Evolutionary conservation across 2,797 vertebrate genomes (phyloP).

Genomic region (Tachyglossus aculeatus): DNA sequence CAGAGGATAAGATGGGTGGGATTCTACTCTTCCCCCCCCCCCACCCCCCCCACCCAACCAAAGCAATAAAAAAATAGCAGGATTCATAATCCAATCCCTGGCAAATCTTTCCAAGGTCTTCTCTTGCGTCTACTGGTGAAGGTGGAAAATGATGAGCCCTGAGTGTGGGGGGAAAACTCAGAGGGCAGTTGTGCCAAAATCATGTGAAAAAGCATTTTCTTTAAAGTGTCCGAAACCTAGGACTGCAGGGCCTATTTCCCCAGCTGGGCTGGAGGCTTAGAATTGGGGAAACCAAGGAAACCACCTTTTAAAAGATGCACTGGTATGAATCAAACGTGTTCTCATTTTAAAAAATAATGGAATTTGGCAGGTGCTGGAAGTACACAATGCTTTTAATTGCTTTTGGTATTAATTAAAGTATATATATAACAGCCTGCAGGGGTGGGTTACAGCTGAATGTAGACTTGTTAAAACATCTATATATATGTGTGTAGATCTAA

Average conservation of each 20-base stretch:
- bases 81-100: no score
- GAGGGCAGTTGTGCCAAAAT: not conserved
- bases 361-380: constrained; percentile 52
- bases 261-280: not conserved
- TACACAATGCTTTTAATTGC: constrained; percentile 36
- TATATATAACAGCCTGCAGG: constrained; percentile 33
- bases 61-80: no score
- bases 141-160: no score
- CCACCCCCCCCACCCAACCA: no score
- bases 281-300: constrained; percentile 19
- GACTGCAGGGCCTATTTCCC: not conserved
- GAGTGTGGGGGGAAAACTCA: not conserved
- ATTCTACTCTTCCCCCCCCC: no score
- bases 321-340: not conserved
- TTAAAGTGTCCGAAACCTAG: not conserved
- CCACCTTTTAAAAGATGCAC: constrained; percentile 5
- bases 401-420: constrained; percentile 52
- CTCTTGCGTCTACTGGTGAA: no score
- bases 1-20: no score
- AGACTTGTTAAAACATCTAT: constrained; percentile 26
- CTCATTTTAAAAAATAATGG: constrained; percentile 49
- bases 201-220: not conserved
- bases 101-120: no score
- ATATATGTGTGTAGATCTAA: no score
- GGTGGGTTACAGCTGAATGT: constrained; percentile 28